phyloP scores from a whole-genome alignment of 2,113 vertebrate species.

The Anser brachyrhynchus region DNA sequence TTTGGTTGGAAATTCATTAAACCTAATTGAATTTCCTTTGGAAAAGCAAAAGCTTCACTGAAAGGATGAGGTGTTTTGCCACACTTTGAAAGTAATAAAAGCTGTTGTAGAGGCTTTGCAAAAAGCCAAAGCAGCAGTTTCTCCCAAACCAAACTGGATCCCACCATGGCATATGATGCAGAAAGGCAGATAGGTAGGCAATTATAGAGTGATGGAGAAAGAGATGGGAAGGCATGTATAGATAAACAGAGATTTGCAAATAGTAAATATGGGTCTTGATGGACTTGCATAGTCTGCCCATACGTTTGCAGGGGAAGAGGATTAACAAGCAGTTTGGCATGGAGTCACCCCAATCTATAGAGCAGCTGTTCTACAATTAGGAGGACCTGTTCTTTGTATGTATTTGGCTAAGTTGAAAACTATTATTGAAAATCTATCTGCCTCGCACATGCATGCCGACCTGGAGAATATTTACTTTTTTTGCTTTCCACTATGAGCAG shows the following conservation, averaged over 20 bases:
- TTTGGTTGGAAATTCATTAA: not conserved
- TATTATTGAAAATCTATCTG: not conserved
- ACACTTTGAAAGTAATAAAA: not conserved
- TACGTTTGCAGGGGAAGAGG: not conserved
- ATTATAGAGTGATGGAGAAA: not conserved
- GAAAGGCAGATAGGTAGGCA: not conserved
- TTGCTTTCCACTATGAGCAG: not conserved
- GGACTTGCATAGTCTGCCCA: not conserved
- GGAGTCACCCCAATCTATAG: not conserved
- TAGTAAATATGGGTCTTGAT: conserved; percentile 2
- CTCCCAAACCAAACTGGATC: not conserved
- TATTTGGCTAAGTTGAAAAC: not conserved
- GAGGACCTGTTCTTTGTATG: not conserved
- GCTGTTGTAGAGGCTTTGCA: not conserved
- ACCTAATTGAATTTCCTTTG: not conserved
- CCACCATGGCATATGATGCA: fast-evolving
- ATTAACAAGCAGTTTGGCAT: not conserved
- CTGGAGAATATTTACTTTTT: not conserved
- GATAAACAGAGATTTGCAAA: conserved; percentile 7
- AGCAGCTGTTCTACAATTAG: not conserved
- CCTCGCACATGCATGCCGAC: not conserved
- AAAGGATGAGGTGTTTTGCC: not conserved
- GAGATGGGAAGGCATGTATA: not conserved
- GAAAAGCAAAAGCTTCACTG: not conserved
- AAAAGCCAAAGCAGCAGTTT: not conserved